These are phyloP conservation scores for Sitta europaea DNA, from an alignment of 2,113 vertebrate genomes.

Conservation along the genomic window DNA sequence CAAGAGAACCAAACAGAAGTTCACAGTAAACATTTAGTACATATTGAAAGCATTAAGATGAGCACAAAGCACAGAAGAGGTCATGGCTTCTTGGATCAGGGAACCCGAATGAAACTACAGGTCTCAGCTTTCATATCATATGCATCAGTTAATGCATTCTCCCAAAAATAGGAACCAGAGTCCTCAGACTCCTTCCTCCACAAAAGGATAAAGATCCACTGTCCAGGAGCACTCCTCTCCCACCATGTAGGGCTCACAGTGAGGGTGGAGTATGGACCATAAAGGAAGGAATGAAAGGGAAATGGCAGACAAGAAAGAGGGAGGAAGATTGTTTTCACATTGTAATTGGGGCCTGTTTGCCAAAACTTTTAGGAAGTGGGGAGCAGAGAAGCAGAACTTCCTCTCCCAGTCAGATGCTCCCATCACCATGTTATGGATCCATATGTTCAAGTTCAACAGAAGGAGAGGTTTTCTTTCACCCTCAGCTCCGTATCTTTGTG, in stretches of 20 bases:
- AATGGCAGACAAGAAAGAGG: background rate
- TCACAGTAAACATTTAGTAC: background rate
- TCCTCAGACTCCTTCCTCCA: background rate
- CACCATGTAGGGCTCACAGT: fast-evolving
- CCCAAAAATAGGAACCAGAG: background rate
- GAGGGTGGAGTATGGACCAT: background rate
- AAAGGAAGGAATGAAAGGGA: background rate
- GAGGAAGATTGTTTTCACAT: background rate
- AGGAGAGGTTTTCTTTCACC: background rate
- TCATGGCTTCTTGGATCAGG: background rate
- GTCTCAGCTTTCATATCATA: background rate
- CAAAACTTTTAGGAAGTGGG: background rate
- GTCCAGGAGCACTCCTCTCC: background rate
- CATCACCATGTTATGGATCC: background rate
- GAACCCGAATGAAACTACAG: background rate
- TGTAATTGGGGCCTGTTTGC: background rate
- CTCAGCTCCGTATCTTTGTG: background rate
- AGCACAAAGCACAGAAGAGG: background rate
- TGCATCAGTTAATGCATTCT: background rate
- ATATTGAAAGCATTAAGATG: background rate
- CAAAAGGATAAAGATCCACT: background rate
- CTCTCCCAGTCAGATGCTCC: background rate
- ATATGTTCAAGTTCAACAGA: background rate
- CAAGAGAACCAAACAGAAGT: background rate
- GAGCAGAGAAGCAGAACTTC: background rate